Conservation (phyloP, 2,797 vertebrate genomes). For the Smutsia gigantea region DNA sequence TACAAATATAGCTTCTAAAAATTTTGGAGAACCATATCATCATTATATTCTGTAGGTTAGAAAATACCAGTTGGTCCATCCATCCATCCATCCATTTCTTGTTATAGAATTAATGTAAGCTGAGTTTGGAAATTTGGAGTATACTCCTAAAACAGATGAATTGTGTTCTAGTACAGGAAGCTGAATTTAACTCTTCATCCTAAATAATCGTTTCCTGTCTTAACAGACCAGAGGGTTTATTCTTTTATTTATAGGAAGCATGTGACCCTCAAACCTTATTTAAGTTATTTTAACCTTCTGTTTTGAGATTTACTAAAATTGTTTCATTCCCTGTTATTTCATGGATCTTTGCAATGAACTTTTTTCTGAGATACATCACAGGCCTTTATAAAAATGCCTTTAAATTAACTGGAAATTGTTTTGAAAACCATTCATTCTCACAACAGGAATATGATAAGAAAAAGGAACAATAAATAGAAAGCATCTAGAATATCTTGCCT, state of each 20-base stretch:
- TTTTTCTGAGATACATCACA: not conserved
- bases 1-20: constrained; percentile 48
- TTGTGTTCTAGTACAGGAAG: not conserved
- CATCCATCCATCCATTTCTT: not conserved
- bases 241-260: not conserved
- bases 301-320: constrained; percentile 15
- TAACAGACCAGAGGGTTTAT: not conserved
- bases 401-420: constrained; percentile 11
- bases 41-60: not conserved
- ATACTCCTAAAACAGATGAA: not conserved
- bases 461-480: not conserved
- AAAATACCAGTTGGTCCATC: not conserved
- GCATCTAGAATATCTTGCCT: not conserved
- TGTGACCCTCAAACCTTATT: not conserved
- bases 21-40: not conserved
- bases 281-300: not conserved
- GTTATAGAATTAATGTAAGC: not conserved
- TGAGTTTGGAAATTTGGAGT: constrained; percentile 37
- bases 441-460: not conserved
- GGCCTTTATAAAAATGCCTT: not conserved
- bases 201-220: constrained; percentile 11
- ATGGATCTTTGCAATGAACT: not conserved
- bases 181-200: constrained; percentile 2
- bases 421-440: not conserved
- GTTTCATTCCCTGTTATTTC: constrained; percentile 8